Base-by-base conservation (phyloP, 2,113 vertebrate genomes). In the Labeo catla region DNA sequence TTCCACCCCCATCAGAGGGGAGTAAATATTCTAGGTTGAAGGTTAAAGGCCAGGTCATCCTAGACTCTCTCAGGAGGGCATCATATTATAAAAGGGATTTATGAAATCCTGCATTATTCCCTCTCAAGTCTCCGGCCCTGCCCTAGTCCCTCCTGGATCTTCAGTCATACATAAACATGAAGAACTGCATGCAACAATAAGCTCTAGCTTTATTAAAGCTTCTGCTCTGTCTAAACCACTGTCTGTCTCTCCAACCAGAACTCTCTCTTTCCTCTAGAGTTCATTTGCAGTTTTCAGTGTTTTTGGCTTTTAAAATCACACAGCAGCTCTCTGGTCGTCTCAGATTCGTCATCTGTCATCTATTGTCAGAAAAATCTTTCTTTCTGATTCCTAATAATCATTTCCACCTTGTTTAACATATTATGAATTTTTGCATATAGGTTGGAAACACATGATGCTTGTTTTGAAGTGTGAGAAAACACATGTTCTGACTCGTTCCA, bases 21-120 rank as follows among this genome's bases (percentile, higher is more conserved):
- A 79, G 79, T 54, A 61, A 73, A 84, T 84, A 50, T 47, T 47
- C 10, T 34, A 47, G 76, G 86, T 86, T 47, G 11, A 8, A 83
- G 88, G 87, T 90, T 28, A 47, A 76, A 52, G 39, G 66, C 23
- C 54, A 6, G 59, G 15, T 74, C 70, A n/a, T 8, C 21, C 34
- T 34, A 36, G 59, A 50, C 45, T 73, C 61, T 81, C 82, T 0
- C 45, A 28, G 77, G 65, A 86, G 78, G 80, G 76, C 43, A 68
- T 88, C 63, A 63, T 74, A 86, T 90, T 88, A 90, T 84, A 47
- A n/a, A 39, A 45, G 28, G 86, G 81, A 88, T 91, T 87, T 87
- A 83, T 86, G 49, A 85, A 86, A 52, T 65, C 72, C 57, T 72
- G 36, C 84, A 86, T 70, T 84, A 82, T 86, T 85, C 77, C 28